A percentile compares a stretch with the other conserved stretches of the same genome.
These are phyloP conservation scores for roundworm (Caenorhabditis elegans) DNA, from an alignment of 1,140 invertebrate genomes.

Conservation along the genomic window WBcel235 BX284602.5:13512001-13512500, in stretches of 20 bases:
- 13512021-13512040: constrained; percentile 54
- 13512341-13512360: not conserved
- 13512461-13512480: no score
- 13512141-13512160: constrained; percentile 53
- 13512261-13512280: not conserved
- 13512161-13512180: constrained; percentile 54
- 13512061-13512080: not conserved
- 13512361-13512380: constrained; percentile 40
- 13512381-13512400: constrained; percentile 7
- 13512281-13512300: constrained; percentile 31
- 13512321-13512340: not conserved
- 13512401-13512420: not conserved
- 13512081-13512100: constrained; percentile 45
- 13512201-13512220: constrained; percentile 55
- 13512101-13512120: constrained; percentile 47
- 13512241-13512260: not conserved
- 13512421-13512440: no score
- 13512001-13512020: constrained; percentile 50
- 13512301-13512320: constrained; percentile 39
- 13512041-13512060: constrained; percentile 50
- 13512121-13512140: constrained; percentile 51
- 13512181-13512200: constrained; percentile 47
- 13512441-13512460: no score
- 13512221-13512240: constrained; percentile 42
- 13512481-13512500: no score